Base-by-base conservation (phyloP, 2,888 invertebrate species). In the Drosophila siamana region DNA sequence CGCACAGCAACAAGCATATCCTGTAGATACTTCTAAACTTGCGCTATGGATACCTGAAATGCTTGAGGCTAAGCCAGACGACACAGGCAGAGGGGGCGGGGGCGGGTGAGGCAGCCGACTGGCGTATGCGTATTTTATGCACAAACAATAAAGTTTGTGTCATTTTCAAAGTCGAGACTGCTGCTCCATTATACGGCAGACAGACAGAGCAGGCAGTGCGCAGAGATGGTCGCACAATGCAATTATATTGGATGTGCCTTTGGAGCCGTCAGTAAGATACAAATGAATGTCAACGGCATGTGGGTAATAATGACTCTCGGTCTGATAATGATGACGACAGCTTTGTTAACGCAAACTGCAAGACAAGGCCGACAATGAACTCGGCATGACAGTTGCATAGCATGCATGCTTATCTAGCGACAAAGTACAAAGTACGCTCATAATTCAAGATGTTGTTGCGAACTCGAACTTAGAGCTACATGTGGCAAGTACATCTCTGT, bases 261-360 rank as follows among this genome's bases (percentile, higher is more conserved):
- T 55, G 40, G 43, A 52, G 44, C 69, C 51, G 66, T 60, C 67
- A 57, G 28, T 44, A 41, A 68, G 70, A 74, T 56, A 64, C 74
- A 74, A 81, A 81, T 79, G 69, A 81, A 79, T 74, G 79, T 71
- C 81, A 78, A 55, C 78, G 41, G 51, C 64, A 74, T 74, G 71
- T 64, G 55, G 62, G 57, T 52, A 57, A 74, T 79, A 74, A 78
- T 57, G 67, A 68, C 65, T 64, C 48, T 56, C 51, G 43, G 51
- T 65, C 65, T 40, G 51, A 52, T 61, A 63, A 75, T 70, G 59
- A 66, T 47, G 72, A 54, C 40, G 51, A 56, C 61, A 51, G 61
- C 59, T 59, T 55, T 68, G 62, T 67, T 41, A 24, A 47, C 33
- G 30, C 44, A 48, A 55, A 56, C 40, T 51, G 47, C 36, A 48